phyloP scores from a whole-genome alignment of 2,888 invertebrate genomes.

The Hecatera dysodea region DNA sequence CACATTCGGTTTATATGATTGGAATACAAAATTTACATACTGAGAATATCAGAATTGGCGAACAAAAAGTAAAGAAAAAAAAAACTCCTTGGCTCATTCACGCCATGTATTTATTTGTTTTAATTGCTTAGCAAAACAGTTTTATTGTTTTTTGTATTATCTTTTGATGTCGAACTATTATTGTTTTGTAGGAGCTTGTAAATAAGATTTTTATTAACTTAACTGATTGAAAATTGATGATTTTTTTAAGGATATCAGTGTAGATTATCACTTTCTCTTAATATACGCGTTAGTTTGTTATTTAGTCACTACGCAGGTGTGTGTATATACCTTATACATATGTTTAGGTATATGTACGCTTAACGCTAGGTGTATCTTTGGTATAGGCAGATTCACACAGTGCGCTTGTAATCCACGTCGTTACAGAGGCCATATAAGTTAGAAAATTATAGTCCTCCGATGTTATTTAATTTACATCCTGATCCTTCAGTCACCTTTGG shows the following conservation, averaged over 20 bases:
- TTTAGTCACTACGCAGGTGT: slow-evolving; percentile 86
- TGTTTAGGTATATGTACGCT: slow-evolving; percentile 76
- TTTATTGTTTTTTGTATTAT: slow-evolving; percentile 78
- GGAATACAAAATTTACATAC: slow-evolving; percentile 57
- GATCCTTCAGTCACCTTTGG: neutral
- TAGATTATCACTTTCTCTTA: slow-evolving; percentile 73
- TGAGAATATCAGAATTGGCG: slow-evolving; percentile 54
- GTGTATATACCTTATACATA: slow-evolving; percentile 81
- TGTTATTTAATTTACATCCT: slow-evolving; percentile 39
- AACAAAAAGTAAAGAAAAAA: slow-evolving; percentile 26
- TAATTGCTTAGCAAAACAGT: slow-evolving; percentile 84
- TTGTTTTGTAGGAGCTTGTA: slow-evolving; percentile 85
- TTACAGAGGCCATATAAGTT: slow-evolving; percentile 66
- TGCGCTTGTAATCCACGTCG: slow-evolving; percentile 71
- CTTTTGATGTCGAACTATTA: slow-evolving; percentile 68
- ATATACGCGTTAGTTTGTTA: slow-evolving; percentile 87
- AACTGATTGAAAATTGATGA: slow-evolving; percentile 65
- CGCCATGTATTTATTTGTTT: slow-evolving; percentile 82
- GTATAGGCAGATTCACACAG: slow-evolving; percentile 66
- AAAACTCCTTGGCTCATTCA: slow-evolving; percentile 67
- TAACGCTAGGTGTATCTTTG: slow-evolving; percentile 65
- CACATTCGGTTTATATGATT: slow-evolving; percentile 77
- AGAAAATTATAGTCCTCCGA: slow-evolving; percentile 66
- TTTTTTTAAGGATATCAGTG: slow-evolving; percentile 61
- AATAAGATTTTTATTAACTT: slow-evolving; percentile 89